Base-by-base conservation (phyloP, 2,888 invertebrate genomes). In the Molorchus minor region DNA sequence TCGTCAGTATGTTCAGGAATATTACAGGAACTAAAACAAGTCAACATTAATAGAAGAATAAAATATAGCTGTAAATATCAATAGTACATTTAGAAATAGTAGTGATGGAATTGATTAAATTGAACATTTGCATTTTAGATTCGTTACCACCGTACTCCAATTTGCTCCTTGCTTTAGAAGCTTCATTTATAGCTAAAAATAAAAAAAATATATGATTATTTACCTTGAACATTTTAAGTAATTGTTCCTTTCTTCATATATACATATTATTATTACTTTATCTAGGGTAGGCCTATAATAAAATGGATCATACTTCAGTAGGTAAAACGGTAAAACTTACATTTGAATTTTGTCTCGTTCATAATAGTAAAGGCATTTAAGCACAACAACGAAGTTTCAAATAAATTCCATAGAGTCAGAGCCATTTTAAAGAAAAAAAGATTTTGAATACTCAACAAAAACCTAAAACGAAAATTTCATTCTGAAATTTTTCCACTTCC, bases 321-420 rank as follows among this genome's bases (percentile, higher is more conserved):
- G 51, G 19, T 44, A 41, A 59, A 49, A 44, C 44, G 35, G 33
- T 33, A 35, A 15, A 54, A 60, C 86, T 84, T 84, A 95, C 94
- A 88, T 87, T 93, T 95, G 30, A 97, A 96, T 69, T 98, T 85
- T 79, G 97, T 95, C 82, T 97, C 96, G 75, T 97, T 93, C 41
- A 98, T 84, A 49, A 98, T 89, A 79, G 97, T 97, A 43, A 97
- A 88, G 2, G 97, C 98, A 83, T 98, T 98, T 41, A 98, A 82
- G 74, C 94, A 93, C 46, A 98, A 83, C 62, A 98, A 82, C 1
- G 91, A 86, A 2, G 96, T 94, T 82, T 98, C 97, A 69, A 96
- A 89, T 70, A 98, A 84, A 71, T 92, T 93, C 92, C 96, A 98
- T 70, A 98, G 83, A 0, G 95, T 93, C 74, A 98, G 88, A 83